Evolutionary conservation across 2,113 vertebrate species (phyloP).

Genomic region (Vidua macroura): DNA sequence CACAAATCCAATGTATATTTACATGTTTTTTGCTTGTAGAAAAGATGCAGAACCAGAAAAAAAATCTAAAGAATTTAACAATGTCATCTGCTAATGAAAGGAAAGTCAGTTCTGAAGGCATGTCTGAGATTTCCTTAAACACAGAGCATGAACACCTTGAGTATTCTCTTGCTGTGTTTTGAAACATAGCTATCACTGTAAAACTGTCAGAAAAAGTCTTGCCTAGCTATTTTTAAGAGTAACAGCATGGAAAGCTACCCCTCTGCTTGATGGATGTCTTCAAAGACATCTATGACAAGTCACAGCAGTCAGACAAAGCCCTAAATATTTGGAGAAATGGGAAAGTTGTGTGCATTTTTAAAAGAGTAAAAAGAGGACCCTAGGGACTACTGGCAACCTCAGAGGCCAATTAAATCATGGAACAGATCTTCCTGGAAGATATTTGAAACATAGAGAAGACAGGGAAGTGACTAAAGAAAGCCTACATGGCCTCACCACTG

Average conservation of each 20-base stretch:
- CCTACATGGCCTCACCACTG: neutral
- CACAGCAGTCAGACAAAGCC: neutral
- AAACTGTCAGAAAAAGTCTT: neutral
- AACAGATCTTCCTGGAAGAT: neutral
- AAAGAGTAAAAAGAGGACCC: neutral
- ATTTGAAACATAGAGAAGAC: neutral
- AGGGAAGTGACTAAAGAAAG: neutral
- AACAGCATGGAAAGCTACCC: neutral
- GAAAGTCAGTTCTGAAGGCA: neutral
- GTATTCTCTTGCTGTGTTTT: neutral
- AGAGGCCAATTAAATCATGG: rapidly evolving
- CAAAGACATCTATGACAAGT: neutral
- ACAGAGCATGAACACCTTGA: neutral
- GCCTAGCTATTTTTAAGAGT: neutral
- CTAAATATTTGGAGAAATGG: neutral
- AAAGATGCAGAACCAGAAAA: neutral
- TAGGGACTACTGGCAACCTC: neutral
- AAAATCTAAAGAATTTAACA: neutral
- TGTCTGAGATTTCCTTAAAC: neutral
- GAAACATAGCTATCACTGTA: neutral
- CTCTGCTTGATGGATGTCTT: neutral
- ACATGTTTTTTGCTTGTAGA: neutral
- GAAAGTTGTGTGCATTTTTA: neutral
- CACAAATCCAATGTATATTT: neutral
- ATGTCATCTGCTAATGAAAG: neutral